Percentiles rank a stretch among this genome's conserved stretches.
Evolutionary conservation across 1,140 invertebrate genomes (phyloP).

Genomic region (Drosophila subpulchrella): DNA sequence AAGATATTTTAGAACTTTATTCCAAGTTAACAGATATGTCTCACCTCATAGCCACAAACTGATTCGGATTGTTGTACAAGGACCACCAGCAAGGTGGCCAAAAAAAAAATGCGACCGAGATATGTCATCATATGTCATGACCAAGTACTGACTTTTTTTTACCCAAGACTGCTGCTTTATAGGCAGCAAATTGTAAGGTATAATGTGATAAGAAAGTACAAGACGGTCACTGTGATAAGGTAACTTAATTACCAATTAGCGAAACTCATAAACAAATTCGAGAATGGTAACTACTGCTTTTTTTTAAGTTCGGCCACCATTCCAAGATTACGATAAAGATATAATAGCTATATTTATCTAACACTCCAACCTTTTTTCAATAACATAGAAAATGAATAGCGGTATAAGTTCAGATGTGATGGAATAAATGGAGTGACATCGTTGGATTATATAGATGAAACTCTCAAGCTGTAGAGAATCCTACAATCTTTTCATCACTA

Average conservation of each 20-base stretch:
- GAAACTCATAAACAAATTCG: neutral
- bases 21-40: neutral
- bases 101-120: conserved; percentile 1
- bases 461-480: too few species aligned
- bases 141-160: conserved; percentile 11
- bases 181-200: conserved; percentile 1
- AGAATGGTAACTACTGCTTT: too few species aligned
- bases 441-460: too few species aligned
- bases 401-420: too few species aligned
- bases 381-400: too few species aligned
- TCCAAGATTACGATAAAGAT: neutral
- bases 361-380: neutral
- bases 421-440: too few species aligned
- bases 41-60: conserved; percentile 60
- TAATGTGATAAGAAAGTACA: conserved; percentile 11
- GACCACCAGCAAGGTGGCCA: conserved; percentile 28
- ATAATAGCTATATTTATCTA: neutral
- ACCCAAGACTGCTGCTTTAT: conserved; percentile 20
- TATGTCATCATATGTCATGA: conserved; percentile 14
- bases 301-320: neutral
- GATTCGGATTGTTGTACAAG: conserved; percentile 8
- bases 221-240: conserved; percentile 14
- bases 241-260: neutral
- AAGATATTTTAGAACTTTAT: too few species aligned
- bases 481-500: too few species aligned